Conservation (phyloP, 1,140 invertebrate species). For the Panulirus ornatus region DNA sequence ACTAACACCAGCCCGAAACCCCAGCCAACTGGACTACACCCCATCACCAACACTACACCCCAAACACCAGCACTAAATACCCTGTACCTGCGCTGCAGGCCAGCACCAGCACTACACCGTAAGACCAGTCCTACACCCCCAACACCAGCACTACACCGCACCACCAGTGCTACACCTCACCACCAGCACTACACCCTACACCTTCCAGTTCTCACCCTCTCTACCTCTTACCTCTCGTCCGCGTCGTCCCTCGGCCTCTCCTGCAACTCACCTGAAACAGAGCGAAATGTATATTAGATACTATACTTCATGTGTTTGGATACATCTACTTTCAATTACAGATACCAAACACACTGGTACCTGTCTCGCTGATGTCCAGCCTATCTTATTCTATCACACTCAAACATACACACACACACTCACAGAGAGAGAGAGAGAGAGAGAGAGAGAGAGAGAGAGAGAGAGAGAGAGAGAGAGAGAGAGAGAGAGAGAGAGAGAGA, state of each 20-base stretch:
- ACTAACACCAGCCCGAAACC: no score
- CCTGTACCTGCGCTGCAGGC: neutral
- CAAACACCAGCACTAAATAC: no score
- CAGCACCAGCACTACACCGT: neutral
- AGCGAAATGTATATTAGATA: no score
- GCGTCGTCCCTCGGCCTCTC: neutral
- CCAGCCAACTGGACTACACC: neutral
- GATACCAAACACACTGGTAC: no score
- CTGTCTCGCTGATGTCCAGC: no score
- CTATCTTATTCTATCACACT: no score
- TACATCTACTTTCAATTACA: no score
- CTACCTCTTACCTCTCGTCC: neutral
- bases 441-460: neutral
- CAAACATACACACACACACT: no score
- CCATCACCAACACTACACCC: neutral
- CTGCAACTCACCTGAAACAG: neutral
- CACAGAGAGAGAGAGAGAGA: neutral
- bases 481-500: no score
- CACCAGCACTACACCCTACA: neutral
- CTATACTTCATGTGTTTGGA: no score
- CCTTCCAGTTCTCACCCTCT: neutral
- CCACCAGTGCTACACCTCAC: neutral
- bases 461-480: neutral
- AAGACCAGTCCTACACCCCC: neutral
- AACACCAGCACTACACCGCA: neutral